Base-by-base conservation (phyloP, 2,888 invertebrate species). In the Caenorhabditis zanzibari region DNA sequence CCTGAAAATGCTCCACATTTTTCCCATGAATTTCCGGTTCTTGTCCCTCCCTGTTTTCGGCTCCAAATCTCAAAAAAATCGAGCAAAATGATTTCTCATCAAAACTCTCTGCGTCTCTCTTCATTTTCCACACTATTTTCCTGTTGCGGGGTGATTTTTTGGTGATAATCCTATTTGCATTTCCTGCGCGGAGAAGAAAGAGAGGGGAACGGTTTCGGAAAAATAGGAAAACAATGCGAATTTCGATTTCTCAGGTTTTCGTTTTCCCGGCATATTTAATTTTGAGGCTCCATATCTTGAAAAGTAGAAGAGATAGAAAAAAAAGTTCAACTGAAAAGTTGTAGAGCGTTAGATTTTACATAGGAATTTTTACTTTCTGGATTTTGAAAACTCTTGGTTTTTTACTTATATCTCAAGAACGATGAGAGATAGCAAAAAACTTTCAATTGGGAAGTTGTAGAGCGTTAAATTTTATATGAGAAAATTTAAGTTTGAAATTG, bases 111-210 rank as follows among this genome's bases (percentile, higher is more conserved):
- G 47, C 19, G 19, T 32, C 32, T 49, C 49, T 66, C 1, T 19
- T 12, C n/a, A n/a, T 35, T 32, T 9, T 19, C 14, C 14, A 35
- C 14, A 66, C 66, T 66, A 41, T 61, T 44, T 44, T 24, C 12
- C 41, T 14, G 24, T 22, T 19, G 2, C 19, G 19, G 19, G n/a
- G n/a, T 19, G 9, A 19, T 61, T 61, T 44, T 63, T 63, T 54
- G 22, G 22, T 52, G 52, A 54, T 69, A 69, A 69, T 69, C 69
- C 69, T 69, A 69, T 69, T 69, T 69, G 56, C 69, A 69, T 41
- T 69, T 69, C 22, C 26, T 56, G 56, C 56, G 26, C 56, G 56
- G 35, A 35, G n/a, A 22, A 26, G 22, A 59, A n/a, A 1, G n/a
- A 16, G 35, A 63, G 44, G 38, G 12, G 69, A 69, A 69, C 69